Conservation (phyloP, 1,140 invertebrate species). For the Cherax quadricarinatus region DNA sequence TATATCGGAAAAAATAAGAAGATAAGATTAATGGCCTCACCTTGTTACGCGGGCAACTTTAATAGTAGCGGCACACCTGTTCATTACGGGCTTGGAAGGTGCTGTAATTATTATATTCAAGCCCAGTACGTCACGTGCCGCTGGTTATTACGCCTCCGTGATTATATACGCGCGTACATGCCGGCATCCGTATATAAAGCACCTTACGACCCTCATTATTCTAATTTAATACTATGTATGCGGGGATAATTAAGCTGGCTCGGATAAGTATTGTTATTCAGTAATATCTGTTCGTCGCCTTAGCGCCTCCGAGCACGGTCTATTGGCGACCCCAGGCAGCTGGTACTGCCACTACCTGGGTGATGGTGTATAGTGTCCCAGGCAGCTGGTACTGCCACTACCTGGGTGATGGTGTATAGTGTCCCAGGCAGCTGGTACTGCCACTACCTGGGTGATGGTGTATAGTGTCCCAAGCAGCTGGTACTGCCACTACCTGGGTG, state of each 20-base stretch:
- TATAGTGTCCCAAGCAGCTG: too few species aligned
- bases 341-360: too few species aligned
- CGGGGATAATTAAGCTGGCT: background rate
- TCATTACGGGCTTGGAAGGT: slow-evolving; percentile 7
- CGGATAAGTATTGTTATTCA: background rate
- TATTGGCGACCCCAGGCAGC: too few species aligned
- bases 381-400: too few species aligned
- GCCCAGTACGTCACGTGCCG: background rate
- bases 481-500: too few species aligned
- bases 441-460: too few species aligned
- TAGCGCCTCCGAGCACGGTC: background rate
- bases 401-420: too few species aligned
- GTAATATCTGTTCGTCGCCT: background rate
- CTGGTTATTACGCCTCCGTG: background rate
- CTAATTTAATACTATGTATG: background rate
- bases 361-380: too few species aligned
- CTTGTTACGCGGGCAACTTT: background rate
- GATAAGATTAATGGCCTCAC: background rate
- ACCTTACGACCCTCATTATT: background rate
- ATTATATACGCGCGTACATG: background rate
- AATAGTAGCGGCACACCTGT: background rate
- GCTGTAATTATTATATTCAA: background rate
- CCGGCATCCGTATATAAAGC: background rate
- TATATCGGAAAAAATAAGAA: background rate
- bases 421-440: too few species aligned